A percentile compares a stretch with the other conserved stretches of the same genome.
Conservation (phyloP, 2,797 vertebrate species). For the Hydrolagus colliei region DNA sequence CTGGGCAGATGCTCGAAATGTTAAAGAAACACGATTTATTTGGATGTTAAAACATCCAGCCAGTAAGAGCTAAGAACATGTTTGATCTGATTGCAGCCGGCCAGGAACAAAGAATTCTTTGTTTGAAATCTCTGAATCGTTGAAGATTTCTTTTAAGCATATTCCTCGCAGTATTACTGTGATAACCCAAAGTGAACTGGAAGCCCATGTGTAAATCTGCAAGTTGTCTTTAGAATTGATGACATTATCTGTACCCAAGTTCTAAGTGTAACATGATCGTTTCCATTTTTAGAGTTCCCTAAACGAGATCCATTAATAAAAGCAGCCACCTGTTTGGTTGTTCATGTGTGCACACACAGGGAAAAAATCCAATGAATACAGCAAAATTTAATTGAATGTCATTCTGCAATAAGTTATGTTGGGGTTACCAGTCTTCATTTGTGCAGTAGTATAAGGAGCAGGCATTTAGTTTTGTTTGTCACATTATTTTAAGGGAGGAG, state of each 20-base stretch:
- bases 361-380: neutral
- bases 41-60: neutral
- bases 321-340: neutral
- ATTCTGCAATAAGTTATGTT: neutral
- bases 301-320: neutral
- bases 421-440: neutral
- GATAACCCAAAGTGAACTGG: neutral
- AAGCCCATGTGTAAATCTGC: neutral
- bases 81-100: neutral
- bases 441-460: neutral
- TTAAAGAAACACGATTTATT: too few relatives aligned
- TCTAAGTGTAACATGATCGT: conserved; percentile 16
- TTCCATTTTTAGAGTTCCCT: conserved; percentile 13
- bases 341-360: neutral
- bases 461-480: neutral
- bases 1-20: neutral
- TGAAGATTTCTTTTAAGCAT: neutral
- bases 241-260: conserved; percentile 1
- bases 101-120: neutral
- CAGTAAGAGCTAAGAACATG: neutral
- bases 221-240: neutral
- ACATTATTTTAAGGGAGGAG: too few relatives aligned
- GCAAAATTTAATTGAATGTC: neutral
- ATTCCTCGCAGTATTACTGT: neutral
- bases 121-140: neutral